These are phyloP conservation scores for Leptonema lineaticorne DNA, from an alignment of 1,140 invertebrate genomes.

Conservation along the genomic window DNA sequence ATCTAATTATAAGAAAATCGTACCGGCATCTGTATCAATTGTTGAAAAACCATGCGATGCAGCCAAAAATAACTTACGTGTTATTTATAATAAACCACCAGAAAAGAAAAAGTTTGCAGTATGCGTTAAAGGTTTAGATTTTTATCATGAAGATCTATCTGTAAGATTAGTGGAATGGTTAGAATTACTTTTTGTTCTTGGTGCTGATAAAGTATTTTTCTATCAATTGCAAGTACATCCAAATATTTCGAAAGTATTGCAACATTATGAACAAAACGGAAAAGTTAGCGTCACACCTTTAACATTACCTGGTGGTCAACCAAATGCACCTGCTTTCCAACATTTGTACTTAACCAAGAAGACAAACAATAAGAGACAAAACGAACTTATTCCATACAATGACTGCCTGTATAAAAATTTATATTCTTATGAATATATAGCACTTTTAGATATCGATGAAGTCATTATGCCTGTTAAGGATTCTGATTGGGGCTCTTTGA, in stretches of 20 bases:
- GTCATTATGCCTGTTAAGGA: constrained; percentile 89
- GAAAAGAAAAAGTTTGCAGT: constrained; percentile 85
- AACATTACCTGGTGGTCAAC: constrained; percentile 87
- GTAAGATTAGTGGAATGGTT: constrained; percentile 94
- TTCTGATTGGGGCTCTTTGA: constrained; percentile 76
- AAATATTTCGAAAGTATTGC: constrained; percentile 85
- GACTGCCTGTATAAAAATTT: constrained; percentile 94
- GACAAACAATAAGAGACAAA: constrained; percentile 88
- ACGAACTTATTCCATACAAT: constrained; percentile 95
- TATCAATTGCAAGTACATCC: constrained; percentile 90
- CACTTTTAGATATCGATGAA: constrained; percentile 90
- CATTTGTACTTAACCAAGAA: constrained; percentile 88
- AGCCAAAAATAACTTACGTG: constrained; percentile 82
- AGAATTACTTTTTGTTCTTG: constrained; percentile 80
- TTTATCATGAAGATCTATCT: constrained; percentile 87
- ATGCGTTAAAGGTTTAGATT: constrained; percentile 92
- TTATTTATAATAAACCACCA: constrained; percentile 75
- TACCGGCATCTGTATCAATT: constrained; percentile 83
- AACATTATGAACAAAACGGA: constrained; percentile 75
- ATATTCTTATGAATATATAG: constrained; percentile 88
- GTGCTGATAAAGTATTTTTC: constrained; percentile 90
- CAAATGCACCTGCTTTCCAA: constrained; percentile 84
- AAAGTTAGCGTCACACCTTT: constrained; percentile 82
- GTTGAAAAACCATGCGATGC: constrained; percentile 83
- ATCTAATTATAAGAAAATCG: constrained; percentile 66